Evolutionary conservation across 2,113 vertebrate species (phyloP).

Genomic region (Ailurus styani): DNA sequence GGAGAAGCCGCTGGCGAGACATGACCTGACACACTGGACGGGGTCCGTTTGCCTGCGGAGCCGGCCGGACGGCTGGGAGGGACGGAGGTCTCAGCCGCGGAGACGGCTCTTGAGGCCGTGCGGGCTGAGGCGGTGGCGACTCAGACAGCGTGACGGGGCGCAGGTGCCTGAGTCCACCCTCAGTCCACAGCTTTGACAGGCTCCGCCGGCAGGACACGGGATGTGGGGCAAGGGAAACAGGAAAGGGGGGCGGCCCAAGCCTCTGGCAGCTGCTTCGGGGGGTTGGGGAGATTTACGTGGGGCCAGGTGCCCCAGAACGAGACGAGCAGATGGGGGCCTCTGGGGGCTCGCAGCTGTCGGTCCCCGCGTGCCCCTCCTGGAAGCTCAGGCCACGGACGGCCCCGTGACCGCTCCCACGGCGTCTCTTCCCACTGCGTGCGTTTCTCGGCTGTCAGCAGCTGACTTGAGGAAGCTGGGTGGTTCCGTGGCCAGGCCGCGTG

Average conservation of each 20-base stretch:
- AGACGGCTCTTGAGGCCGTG: neutral
- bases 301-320: neutral
- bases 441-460: too few relatives aligned
- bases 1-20: neutral
- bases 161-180: too few relatives aligned
- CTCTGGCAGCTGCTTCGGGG: neutral
- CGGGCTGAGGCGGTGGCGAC: neutral
- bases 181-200: too few relatives aligned
- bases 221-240: neutral
- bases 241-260: neutral
- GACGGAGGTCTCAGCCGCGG: fast-evolving
- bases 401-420: fast-evolving
- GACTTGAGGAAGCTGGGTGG: too few relatives aligned
- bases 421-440: neutral
- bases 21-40: neutral
- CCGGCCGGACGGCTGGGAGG: neutral
- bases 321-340: fast-evolving
- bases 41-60: too few relatives aligned
- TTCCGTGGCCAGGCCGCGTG: too few relatives aligned
- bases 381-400: neutral
- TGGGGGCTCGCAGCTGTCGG: neutral
- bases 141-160: fast-evolving
- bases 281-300: too few relatives aligned
- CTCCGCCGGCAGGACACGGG: neutral
- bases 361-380: fast-evolving